A percentile compares a stretch with the other conserved stretches of the same genome.
phyloP scores from a whole-genome alignment of 37 sponge, comb jelly and placozoan species.

The Eunapius fragilis region DNA sequence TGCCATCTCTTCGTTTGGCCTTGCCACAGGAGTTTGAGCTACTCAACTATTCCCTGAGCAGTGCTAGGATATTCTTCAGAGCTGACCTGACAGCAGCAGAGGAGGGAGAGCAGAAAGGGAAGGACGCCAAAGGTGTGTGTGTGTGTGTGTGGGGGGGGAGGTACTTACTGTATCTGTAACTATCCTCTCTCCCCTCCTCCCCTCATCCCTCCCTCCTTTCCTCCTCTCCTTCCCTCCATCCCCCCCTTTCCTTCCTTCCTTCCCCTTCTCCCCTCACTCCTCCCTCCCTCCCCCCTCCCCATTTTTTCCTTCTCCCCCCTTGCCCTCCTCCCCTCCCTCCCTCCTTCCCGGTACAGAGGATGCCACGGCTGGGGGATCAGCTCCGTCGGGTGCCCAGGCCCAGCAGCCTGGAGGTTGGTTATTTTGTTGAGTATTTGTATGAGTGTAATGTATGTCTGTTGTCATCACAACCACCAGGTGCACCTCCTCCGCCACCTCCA shows the following conservation, averaged over 20 bases:
- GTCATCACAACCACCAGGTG: constrained; percentile 17
- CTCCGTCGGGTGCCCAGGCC: neutral
- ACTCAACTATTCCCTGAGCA: constrained; percentile 90
- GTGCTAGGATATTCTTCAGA: constrained; percentile 97
- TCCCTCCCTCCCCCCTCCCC: no score
- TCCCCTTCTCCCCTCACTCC: neutral
- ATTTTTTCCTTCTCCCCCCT: no score
- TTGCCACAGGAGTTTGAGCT: constrained; percentile 93
- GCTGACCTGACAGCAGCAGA: constrained; percentile 93
- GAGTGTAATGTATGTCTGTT: no score
- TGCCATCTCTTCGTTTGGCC: no score
- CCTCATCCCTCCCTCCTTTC: no score
- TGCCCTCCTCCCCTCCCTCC: no score
- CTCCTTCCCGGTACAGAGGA: neutral
- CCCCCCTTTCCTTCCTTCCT: neutral
- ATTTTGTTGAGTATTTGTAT: no score
- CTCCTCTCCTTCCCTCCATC: neutral
- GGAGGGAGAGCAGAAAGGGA: constrained; percentile 46
- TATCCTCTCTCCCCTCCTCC: no score
- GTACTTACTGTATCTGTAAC: no score
- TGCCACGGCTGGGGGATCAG: neutral
- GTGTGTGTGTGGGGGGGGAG: neutral
- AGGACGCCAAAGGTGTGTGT: neutral
- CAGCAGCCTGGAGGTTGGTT: no score
- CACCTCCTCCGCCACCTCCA: constrained; percentile 41